Conservation (phyloP, 2,113 vertebrate species). For the Poicephalus gulielmi region DNA sequence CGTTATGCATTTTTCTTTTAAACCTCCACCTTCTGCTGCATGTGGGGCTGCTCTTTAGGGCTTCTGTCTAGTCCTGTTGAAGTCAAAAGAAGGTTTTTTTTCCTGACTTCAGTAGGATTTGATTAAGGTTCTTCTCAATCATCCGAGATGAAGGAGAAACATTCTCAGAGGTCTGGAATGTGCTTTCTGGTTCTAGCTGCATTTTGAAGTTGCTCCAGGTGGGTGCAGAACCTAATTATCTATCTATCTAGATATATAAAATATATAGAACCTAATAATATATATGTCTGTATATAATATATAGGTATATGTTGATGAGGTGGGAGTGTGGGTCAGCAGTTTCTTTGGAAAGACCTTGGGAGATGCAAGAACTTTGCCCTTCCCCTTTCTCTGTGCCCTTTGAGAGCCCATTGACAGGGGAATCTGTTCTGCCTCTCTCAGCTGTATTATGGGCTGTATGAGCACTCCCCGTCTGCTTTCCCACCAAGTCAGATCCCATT, state of each 20-base stretch:
- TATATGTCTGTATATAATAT: not conserved
- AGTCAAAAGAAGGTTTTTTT: not conserved
- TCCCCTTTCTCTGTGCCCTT: accelerated
- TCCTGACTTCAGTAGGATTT: not conserved
- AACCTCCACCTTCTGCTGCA: not conserved
- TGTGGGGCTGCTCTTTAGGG: not conserved
- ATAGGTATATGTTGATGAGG: accelerated
- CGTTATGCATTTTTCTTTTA: not conserved
- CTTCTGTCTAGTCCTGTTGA: not conserved
- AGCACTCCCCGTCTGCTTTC: not conserved
- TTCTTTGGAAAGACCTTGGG: not conserved
- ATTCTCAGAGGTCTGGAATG: not conserved
- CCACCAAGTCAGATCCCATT: not conserved
- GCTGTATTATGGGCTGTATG: accelerated
- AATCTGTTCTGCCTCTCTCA: not conserved
- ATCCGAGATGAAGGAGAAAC: not conserved
- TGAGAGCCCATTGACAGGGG: not conserved
- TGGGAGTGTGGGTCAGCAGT: accelerated
- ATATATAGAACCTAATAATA: not conserved
- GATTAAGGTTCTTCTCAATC: not conserved
- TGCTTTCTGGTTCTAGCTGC: not conserved
- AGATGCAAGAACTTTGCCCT: not conserved
- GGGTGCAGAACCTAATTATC: not conserved
- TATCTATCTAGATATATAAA: not conserved
- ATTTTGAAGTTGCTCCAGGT: not conserved